A percentile compares a stretch with the other conserved stretches of the same genome.
phyloP scores from a whole-genome alignment of 2,797 vertebrate genomes.

The Ambastaia sidthimunki region DNA sequence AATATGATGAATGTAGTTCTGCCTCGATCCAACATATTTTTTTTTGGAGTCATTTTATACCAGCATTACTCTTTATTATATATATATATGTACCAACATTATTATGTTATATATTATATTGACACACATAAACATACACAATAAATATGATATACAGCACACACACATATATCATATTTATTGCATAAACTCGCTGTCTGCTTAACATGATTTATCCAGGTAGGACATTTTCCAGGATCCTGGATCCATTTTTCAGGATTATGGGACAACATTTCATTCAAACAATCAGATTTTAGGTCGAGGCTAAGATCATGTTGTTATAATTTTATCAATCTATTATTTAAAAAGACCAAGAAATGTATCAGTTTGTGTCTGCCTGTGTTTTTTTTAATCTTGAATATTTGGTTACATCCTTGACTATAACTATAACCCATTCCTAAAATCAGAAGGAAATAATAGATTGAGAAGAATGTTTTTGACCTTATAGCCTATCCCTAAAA shows the following conservation, averaged over 20 bases:
- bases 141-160: no score
- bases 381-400: no score
- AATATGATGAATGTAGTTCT: slow-evolving; percentile 1
- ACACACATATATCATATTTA: background rate
- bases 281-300: background rate
- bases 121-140: no score
- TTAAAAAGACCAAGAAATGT: background rate
- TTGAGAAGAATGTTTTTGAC: no score
- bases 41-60: background rate
- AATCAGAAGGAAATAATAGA: no score
- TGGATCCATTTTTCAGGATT: background rate
- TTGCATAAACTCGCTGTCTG: background rate
- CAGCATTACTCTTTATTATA: background rate
- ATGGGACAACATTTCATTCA: background rate
- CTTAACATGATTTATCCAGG: background rate
- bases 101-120: no score
- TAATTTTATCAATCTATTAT: background rate
- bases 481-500: no score
- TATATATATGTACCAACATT: no score
- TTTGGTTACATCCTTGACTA: no score
- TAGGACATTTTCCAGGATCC: background rate
- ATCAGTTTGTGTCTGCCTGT: no score
- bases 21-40: background rate
- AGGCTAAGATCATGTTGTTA: background rate
- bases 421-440: no score